Evolutionary conservation across 2,888 invertebrate species (phyloP), one percentile per base, ranked within the genome.

Genomic region (Hemistola chrysoprasaria): DNA sequence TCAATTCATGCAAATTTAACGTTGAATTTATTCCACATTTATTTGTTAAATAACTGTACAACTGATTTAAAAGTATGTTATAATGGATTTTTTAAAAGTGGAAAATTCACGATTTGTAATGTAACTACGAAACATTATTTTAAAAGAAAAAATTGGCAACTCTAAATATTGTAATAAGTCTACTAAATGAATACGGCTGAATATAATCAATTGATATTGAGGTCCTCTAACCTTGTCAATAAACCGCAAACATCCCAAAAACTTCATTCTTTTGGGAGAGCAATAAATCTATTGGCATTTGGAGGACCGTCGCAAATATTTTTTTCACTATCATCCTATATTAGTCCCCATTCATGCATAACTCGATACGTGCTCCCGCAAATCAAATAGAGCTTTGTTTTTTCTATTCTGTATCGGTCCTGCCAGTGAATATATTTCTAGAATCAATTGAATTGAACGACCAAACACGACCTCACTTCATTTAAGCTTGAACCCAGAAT

Each of bases 1-100:
- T 31, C 46, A 45, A 52, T 55, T 37, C 42, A 58, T 56, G 50
- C 47, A 42, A 47, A 53, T 55, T 37, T 44, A 7, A 47, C 40
- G 27, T 41, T 45, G 53, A 66, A 70, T 65, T 70, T 66, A 71
- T 69, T 67, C 65, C 56, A 59, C 49, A 61, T 51, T 54, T 53
- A 59, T 47, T 51, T 49, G 45, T 48, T 42, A 50, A 16, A 16
- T n/a, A n/a, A n/a, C n/a, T n/a, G n/a, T n/a, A n/a, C n/a, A n/a
- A n/a, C n/a, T n/a, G n/a, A n/a, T n/a, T n/a, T n/a, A n/a, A n/a
- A n/a, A n/a, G n/a, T n/a, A n/a, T n/a, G n/a, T n/a, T n/a, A n/a
- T n/a, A n/a, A n/a, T n/a, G n/a, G n/a, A n/a, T n/a, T n/a, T n/a
- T n/a, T n/a, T n/a, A n/a, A n/a, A n/a, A n/a, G n/a, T n/a, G n/a